A percentile compares a stretch with the other conserved stretches of the same genome.
These are phyloP conservation scores for Oopsacas minuta DNA, from an alignment of 37 sponge, comb jelly and placozoan species.

Conservation along the genomic window DNA sequence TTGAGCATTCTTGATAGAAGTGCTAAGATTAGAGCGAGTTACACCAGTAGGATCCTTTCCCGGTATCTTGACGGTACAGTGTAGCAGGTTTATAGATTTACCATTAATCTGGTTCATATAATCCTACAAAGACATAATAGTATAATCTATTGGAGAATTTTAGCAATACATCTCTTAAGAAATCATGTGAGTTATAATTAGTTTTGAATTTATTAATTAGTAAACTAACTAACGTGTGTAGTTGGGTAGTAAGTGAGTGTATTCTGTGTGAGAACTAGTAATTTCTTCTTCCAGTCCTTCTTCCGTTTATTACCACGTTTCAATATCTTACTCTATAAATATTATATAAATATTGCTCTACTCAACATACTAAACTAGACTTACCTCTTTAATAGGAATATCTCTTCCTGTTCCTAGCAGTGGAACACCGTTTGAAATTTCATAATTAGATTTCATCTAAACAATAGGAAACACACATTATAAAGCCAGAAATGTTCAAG, in stretches of 20 bases:
- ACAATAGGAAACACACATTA: background rate
- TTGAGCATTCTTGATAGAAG: background rate
- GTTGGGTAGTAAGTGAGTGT: slow-evolving; percentile 72
- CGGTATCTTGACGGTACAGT: slow-evolving; percentile 56
- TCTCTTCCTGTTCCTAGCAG: slow-evolving; percentile 53
- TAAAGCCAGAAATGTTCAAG: no score
- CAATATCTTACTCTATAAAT: slow-evolving; percentile 8
- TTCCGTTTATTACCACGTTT: slow-evolving; percentile 21
- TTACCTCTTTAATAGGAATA: slow-evolving; percentile 70
- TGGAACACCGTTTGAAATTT: background rate
- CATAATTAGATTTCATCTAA: slow-evolving; percentile 14
- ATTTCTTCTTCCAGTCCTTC: slow-evolving; percentile 83
- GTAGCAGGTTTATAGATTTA: slow-evolving; percentile 42
- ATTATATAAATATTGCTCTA: background rate
- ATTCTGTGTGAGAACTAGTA: slow-evolving; percentile 40
- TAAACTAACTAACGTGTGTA: slow-evolving; percentile 33
- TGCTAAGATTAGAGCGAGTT: background rate
- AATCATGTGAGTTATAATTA: background rate
- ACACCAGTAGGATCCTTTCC: slow-evolving; percentile 28
- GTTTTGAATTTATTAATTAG: background rate
- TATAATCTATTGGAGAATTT: background rate
- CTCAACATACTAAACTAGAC: background rate
- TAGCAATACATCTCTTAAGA: no score
- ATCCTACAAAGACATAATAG: slow-evolving; percentile 52
- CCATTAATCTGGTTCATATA: slow-evolving; percentile 60